These are phyloP conservation scores for Cephalopachus bancanus DNA, from an alignment of 2,797 vertebrate species.

Conservation along the genomic window DNA sequence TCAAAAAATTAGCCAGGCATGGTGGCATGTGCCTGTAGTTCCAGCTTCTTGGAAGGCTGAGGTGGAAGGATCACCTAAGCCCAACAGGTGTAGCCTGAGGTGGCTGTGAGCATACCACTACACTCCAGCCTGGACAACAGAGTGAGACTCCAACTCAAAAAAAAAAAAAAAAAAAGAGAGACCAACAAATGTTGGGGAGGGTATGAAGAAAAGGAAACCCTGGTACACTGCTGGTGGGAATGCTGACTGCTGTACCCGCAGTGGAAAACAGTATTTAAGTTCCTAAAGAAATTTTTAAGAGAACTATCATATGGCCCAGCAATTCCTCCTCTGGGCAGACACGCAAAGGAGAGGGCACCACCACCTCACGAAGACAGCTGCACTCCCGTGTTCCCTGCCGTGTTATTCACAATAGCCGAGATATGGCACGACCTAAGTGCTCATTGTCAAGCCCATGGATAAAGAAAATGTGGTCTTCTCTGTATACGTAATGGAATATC, in stretches of 20 bases:
- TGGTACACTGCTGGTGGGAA: not conserved
- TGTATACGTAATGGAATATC: not conserved
- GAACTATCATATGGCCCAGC: not conserved
- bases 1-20: too few species aligned
- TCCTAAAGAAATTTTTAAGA: not conserved
- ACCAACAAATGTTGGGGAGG: too few species aligned
- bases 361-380: not conserved
- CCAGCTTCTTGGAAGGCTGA: too few species aligned
- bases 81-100: too few species aligned
- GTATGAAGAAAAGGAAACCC: not conserved
- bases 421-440: not conserved
- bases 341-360: not conserved
- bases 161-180: too few species aligned
- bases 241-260: not conserved
- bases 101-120: too few species aligned
- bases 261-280: not conserved
- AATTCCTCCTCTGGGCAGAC: not conserved
- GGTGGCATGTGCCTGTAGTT: too few species aligned
- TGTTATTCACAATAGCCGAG: not conserved
- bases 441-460: not conserved
- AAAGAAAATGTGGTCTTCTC: not conserved
- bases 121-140: too few species aligned
- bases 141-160: too few species aligned
- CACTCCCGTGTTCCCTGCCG: not conserved
- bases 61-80: too few species aligned